Evolutionary conservation across 1,140 invertebrate species (phyloP), one percentile per base, ranked within the genome.

Genomic region (Cataglyphis hispanica): DNA sequence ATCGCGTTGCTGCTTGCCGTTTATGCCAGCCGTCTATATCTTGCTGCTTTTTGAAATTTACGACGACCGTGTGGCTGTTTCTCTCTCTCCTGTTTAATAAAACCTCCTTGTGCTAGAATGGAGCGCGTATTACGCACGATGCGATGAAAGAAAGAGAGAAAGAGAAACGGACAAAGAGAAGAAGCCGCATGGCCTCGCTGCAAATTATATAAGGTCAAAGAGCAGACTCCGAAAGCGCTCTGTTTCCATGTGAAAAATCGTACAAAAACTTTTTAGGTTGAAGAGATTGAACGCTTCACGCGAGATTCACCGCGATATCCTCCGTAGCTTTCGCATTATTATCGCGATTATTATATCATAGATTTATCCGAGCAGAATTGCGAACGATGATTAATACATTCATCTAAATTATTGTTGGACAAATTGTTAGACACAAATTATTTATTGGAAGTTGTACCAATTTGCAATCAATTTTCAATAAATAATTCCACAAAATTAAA

Each of bases 1-100:
- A 70, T 72, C 37, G 66, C 25, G 67, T 83, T 83, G 60, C 40
- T 74, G 67, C 67, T 46, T 13, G 37, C 53, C 27, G 78, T 83
- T 83, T 43, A 72, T 74, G 13, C 37, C 37, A 37, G 25, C 22
- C 50, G 53, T 61, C 53, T 60, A 31, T 46, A 34, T 69, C 22
- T 63, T 40, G 58, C 40, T 25, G 25, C 60, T 58, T 70, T 58
- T 80, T 25, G 75, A 88, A 85, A 89, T 88, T 89, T 88, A 86
- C 31, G 75, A 89, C 63, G 63, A 22, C 61, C 37, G 61, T 13
- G 22, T 50, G 74, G 74, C 53, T 61, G 67, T 83, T 83, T 83
- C 53, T 74, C 56, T 74, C n/a, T 74, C n/a, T 43, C 60, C 46
- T 50, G 61, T 86, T 86, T 89, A 88, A 88, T 89, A 89, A 88